Evolutionary conservation across 1,140 invertebrate species (phyloP), one percentile per base, ranked within the genome.

Genomic region (Zaprionus davidi): DNA sequence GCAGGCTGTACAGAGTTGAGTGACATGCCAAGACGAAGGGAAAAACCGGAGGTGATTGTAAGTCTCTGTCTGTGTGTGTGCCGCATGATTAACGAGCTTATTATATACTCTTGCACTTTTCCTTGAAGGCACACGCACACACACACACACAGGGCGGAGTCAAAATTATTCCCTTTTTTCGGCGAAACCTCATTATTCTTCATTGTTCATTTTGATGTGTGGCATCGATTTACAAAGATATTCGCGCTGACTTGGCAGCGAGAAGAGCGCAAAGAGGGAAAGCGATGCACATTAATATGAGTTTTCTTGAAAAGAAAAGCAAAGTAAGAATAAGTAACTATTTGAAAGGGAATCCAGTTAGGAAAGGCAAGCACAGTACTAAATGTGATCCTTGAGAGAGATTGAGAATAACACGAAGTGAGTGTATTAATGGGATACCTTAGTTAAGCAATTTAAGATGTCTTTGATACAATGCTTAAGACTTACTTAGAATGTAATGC

Each of bases 1-100:
- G 6, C 41, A 7, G 46, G 46, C 46, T 49, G 46, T 3, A 9
- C 3, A 11, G 20, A 49, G n/a, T 51, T 12, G 66, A 66, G 56
- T 60, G 70, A 46, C 69, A 72, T 13, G 22, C 20, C 65, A 44
- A 51, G 64, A 62, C 20, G 31, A 55, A 80, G 22, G 53, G 41
- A 73, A 59, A 76, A 76, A 74, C 20, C 17, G 26, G 65, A 57
- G 81, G 73, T 34, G 31, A 34, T 72, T 57, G 62, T 62, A 24
- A 59, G 55, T 44, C 22, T 77, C 49, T 66, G 51, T 34, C 66
- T 57, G 36, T 66, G 44, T 79, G 70, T 59, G 20, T 59, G 57
- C 71, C 62, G 66, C 55, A 77, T 90, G 81, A 90, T 90, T 90
- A 85, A 90, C 75, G 86, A 85, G 62, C 73, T 77, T 85, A 77